A percentile compares a stretch with the other conserved stretches of the same genome.
phyloP scores from a whole-genome alignment of 2,797 vertebrate species.

The Sebastes hubbsi region DNA sequence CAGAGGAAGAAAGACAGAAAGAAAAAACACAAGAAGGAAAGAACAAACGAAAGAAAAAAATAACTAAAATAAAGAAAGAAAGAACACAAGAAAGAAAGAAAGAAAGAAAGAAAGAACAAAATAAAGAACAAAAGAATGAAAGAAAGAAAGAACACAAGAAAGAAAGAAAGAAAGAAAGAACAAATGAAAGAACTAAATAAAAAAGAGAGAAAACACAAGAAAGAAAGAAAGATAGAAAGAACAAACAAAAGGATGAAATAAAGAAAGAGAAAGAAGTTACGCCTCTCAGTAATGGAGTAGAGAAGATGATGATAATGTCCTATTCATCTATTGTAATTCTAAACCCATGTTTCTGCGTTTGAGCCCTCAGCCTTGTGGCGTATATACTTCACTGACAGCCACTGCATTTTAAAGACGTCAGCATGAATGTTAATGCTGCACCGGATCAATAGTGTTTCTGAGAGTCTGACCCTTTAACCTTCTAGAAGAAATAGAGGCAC shows the following conservation, averaged over 20 bases:
- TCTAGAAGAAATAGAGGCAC: constrained; percentile 8
- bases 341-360: not conserved
- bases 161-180: too few relatives aligned
- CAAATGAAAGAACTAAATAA: too few relatives aligned
- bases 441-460: constrained; percentile 55
- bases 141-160: too few relatives aligned
- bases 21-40: not conserved
- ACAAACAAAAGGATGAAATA: too few relatives aligned
- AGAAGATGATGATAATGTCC: not conserved
- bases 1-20: not conserved
- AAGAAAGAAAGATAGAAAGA: too few relatives aligned
- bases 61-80: too few relatives aligned
- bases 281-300: not conserved
- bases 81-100: too few relatives aligned
- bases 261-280: not conserved
- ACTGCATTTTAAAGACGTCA: constrained; percentile 47
- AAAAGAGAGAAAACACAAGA: too few relatives aligned
- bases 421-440: constrained; percentile 56
- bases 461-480: constrained; percentile 50
- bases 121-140: too few relatives aligned
- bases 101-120: too few relatives aligned
- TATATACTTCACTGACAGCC: constrained; percentile 39
- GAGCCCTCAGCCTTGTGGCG: constrained; percentile 20
- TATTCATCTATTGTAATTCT: constrained; percentile 36
- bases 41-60: too few relatives aligned